Percentiles rank a stretch among this genome's conserved stretches.
Evolutionary conservation across 2,113 vertebrate genomes (phyloP).

Genomic region (Leucosticte australis): DNA sequence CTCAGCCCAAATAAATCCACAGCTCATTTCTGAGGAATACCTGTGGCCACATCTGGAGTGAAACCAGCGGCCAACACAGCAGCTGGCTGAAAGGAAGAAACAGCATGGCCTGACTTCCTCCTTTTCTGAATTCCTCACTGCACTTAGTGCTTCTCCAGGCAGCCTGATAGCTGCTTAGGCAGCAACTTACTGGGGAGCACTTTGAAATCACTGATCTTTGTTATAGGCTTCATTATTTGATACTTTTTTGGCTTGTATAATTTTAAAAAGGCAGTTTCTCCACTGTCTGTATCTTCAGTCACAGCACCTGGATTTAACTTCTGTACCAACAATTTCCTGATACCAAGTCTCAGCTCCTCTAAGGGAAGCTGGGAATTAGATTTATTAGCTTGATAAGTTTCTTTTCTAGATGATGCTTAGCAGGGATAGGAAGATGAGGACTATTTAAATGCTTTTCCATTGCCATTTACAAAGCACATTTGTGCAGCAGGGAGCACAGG

Average conservation of each 20-base stretch:
- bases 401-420: not conserved
- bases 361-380: not conserved
- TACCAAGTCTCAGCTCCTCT: not conserved
- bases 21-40: not conserved
- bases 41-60: not conserved
- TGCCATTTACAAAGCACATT: not conserved
- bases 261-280: not conserved
- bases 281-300: not conserved
- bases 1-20: not conserved
- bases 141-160: not conserved
- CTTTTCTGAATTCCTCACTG: not conserved
- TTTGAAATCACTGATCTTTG: not conserved
- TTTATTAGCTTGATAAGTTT: not conserved
- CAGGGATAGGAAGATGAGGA: not conserved
- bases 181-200: not conserved
- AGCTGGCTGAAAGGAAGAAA: not conserved
- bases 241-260: not conserved
- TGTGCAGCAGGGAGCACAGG: not conserved
- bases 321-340: not conserved
- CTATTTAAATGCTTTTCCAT: not conserved
- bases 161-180: not conserved
- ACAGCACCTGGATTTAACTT: not conserved
- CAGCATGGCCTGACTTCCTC: not conserved
- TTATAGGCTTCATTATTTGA: not conserved
- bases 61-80: not conserved